A percentile compares a stretch with the other conserved stretches of the same genome.
These are phyloP conservation scores for Lycopodina hypogea DNA, from an alignment of 37 sponge, comb jelly and placozoan species.

Conservation along the genomic window DNA sequence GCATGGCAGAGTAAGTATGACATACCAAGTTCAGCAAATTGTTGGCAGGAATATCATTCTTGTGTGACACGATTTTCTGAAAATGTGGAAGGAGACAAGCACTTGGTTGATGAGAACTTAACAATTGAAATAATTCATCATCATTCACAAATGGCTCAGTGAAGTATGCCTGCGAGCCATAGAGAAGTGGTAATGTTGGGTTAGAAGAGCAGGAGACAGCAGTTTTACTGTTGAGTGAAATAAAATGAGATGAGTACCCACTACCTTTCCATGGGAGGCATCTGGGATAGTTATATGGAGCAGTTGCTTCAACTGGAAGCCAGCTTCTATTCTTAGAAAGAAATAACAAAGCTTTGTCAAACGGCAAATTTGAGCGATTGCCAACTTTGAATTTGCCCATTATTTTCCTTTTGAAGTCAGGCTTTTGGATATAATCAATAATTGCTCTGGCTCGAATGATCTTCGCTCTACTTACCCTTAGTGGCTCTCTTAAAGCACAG, in stretches of 20 bases:
- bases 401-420: neutral
- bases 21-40: neutral
- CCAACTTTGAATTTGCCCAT: neutral
- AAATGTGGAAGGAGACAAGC: slow-evolving; percentile 22
- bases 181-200: neutral
- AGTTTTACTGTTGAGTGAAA: neutral
- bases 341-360: slow-evolving; percentile 5
- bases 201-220: neutral
- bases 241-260: slow-evolving; percentile 21
- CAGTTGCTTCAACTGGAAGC: slow-evolving; percentile 32
- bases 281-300: slow-evolving; percentile 35
- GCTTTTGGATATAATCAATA: neutral
- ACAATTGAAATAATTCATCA: neutral
- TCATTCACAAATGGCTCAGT: neutral
- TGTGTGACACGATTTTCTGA: slow-evolving; percentile 4
- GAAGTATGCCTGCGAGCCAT: slow-evolving; percentile 48
- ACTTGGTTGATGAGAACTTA: neutral
- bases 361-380: neutral
- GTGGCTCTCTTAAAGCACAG: neutral
- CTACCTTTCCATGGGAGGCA: slow-evolving; percentile 44
- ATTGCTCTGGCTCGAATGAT: slow-evolving; percentile 38
- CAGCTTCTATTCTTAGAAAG: slow-evolving; percentile 15
- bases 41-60: neutral
- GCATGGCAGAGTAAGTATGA: slow-evolving; percentile 2
- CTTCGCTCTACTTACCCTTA: neutral